Evolutionary conservation across 2,797 vertebrate species (phyloP), one percentile per base, ranked within the genome.

Genomic region (Gorsachius magnificus): DNA sequence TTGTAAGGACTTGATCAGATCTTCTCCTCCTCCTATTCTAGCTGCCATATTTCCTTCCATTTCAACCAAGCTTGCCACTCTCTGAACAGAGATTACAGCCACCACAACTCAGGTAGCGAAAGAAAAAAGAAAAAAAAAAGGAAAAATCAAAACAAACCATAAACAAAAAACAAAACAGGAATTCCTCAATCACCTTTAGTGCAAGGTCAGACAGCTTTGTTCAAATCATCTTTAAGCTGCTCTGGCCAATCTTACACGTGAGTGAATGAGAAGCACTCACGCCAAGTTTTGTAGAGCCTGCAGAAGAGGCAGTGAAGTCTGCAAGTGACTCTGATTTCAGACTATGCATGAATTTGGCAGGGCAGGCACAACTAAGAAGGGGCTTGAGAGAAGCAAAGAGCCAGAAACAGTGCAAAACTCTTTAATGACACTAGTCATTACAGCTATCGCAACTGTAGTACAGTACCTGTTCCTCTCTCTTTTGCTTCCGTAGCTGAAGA

Each of bases 401-500:
- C 2, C 15, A 79, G 24, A 50, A 9, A 54, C 24, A 75, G 10
- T 9, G 31, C 48, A 89, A 64, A 21, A 33, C 9, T 36, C 24
- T 53, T 38, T 21, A 54, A 85, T 29, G 36, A 60, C 22, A n/a
- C n/a, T n/a, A n/a, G n/a, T 48, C 24, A 7, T 33, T 63, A 54
- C 35, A 69, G 46, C 9, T 54, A 60, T 13, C 4, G 2, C 46
- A 87, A 25, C 25, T 33, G 17, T 24, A 33, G 41, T 22, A 22
- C 18, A 8, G 36, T 94, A 99, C 99, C 98, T 99, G 99, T 92
- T 99, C 99, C 95, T 99, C 99, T 94, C 99, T 99, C 96, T 99
- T 99, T 93, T 99, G 99, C 98, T 99, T 99, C 54, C 99, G 98
- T 60, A 99, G 98, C 96, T 99, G 99, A 71, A 99, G 97, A 50